Base-by-base conservation (phyloP, 2,113 vertebrate species). In the Eonycteris spelaea region DNA sequence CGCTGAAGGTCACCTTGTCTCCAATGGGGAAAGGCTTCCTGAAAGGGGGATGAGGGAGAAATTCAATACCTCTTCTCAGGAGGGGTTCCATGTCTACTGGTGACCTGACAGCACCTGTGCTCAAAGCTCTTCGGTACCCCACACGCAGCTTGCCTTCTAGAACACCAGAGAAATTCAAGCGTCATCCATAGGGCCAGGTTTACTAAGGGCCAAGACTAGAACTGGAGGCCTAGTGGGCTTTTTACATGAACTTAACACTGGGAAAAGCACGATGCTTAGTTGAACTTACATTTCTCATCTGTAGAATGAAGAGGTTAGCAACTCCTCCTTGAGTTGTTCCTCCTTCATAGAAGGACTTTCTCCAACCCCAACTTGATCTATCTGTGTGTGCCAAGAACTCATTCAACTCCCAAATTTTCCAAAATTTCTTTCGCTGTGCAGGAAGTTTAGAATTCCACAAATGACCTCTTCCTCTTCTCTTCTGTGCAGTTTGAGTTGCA, bases 11-110 rank as follows among this genome's bases (percentile, higher is more conserved):
- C 71, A 99, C 99, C 98, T 99, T 99, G 98, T 99, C 99, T 98
- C 99, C 99, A 1, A 99, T 99, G 67, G 99, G 99, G 98, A 99
- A 99, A 0, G 99, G 99, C 97, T 99, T 99, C 98, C 99, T 99
- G 98, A 1, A 86, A 97, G 70, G 96, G 28, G 70, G 35, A 96
- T 0, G 6, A 86, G 61, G 59, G 40, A 95, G 55, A 83, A 84
- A 96, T n/a, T 96, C 57, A 84, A 21, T 35, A 24, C 57, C 12
- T 91, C n/a, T 55, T 33, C 18, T 95, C 11, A 51, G 30, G 30
- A 92, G 65, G 11, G 70, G 28, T 59, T 70, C 40, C 6, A 15
- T 13, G 71, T 75, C 40, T 63, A 0, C 24, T 28, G 22, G 55
- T 71, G 57, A 74, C 61, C 38, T 55, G 63, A 87, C 2, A 24